Evolutionary conservation across 2,888 invertebrate species (phyloP).

Genomic region (Pecten maximus): DNA sequence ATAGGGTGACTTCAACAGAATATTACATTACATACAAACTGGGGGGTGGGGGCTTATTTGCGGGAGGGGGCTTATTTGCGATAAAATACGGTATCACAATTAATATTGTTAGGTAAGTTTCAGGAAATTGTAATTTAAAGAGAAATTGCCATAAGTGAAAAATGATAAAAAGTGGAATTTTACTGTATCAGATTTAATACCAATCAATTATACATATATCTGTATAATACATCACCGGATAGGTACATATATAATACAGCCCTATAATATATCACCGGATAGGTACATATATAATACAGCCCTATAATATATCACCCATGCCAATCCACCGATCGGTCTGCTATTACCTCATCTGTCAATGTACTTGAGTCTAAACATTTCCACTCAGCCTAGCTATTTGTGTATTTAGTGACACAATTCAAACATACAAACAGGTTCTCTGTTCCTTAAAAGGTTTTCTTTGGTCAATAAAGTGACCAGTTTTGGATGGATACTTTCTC

Average conservation of each 20-base stretch:
- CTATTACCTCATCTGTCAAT: not conserved
- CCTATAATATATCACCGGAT: not conserved
- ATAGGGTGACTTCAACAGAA: too few species aligned
- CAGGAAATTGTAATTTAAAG: too few species aligned
- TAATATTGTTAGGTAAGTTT: too few species aligned
- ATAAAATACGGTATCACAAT: too few species aligned
- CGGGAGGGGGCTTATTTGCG: too few species aligned
- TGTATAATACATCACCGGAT: not conserved
- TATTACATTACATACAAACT: too few species aligned
- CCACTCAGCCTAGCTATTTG: not conserved
- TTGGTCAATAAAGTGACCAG: constrained; percentile 10
- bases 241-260: not conserved
- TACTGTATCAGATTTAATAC: not conserved
- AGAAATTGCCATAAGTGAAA: not conserved
- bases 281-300: not conserved
- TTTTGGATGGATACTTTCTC: not conserved
- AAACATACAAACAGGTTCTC: constrained; percentile 30
- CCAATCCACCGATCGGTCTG: not conserved
- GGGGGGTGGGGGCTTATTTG: too few species aligned
- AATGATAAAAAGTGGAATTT: not conserved
- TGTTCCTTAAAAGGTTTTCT: not conserved
- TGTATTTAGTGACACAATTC: constrained; percentile 25
- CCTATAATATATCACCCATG: not conserved
- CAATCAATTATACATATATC: not conserved
- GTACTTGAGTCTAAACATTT: not conserved